Base-by-base conservation (phyloP, 2,113 vertebrate genomes). In the Percina caprodes region DNA sequence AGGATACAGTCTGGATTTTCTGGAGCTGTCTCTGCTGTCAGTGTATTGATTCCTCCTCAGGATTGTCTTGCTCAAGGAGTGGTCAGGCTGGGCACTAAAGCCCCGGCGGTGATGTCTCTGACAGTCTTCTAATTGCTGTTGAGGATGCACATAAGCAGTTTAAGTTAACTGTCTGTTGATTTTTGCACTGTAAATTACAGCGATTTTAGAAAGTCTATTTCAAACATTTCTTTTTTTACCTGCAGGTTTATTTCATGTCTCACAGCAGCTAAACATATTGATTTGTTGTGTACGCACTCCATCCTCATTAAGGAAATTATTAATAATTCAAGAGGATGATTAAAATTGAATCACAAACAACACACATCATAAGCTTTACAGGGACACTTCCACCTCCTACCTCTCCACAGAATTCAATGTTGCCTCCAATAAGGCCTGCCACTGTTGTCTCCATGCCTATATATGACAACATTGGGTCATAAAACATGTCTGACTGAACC, bases 1-100 rank as follows among this genome's bases (percentile, higher is more conserved):
- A 93, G 91, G 90, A 92, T 90, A 92, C 85, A 91, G 87, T 83
- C 69, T 86, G 80, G 86, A 92, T 89, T 92, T 93, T 89, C 86
- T 87, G 84, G 85, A 79, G 87, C 86, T 49, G 48, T 49, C 48
- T 86, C 86, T 86, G 92, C 91, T 94, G 93, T 92, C 90, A 79
- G 81, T 54, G n/a, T 90, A 94, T 95, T 80, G 92, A 94, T 95
- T 91, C 84, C 60, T 90, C 88, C 83, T 69, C 54, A 63, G 84
- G 82, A 84, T 77, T 73, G 58, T 69, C 58, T 67, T 74, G 80
- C 87, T 82, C 75, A 68, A 2, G 14, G 73, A 80, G 69, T 16
- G 69, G 69, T 81, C 67, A 86, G 60, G 59, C 77, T 75, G 84
- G 63, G 26, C 71, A 58, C 39, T 14, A 77, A 83, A 77, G 62